These are phyloP conservation scores for Recurvirostra avosetta DNA, from an alignment of 2,113 vertebrate species.

Conservation along the genomic window DNA sequence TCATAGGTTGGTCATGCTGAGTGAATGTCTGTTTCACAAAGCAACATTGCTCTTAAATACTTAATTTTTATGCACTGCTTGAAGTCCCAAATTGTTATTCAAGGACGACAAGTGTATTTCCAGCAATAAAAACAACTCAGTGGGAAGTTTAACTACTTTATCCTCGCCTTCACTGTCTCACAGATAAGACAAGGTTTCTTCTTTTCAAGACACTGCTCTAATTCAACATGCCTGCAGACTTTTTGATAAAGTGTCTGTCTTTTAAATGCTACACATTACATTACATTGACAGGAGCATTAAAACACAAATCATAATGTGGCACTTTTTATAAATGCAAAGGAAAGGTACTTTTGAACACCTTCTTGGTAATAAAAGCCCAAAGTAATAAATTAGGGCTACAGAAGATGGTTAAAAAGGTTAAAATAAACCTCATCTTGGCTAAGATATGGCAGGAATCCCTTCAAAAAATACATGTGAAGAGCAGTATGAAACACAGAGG, in stretches of 20 bases:
- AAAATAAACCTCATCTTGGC: not conserved
- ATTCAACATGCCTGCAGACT: not conserved
- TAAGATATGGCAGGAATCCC: not conserved
- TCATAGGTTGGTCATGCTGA: not conserved
- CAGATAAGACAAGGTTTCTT: not conserved
- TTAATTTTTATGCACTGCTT: conserved; percentile 6
- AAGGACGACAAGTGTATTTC: conserved; percentile 1
- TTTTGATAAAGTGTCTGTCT: not conserved
- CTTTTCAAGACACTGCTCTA: not conserved
- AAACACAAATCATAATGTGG: not conserved
- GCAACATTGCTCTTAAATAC: not conserved
- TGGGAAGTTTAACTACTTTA: conserved; percentile 1
- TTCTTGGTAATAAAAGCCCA: not conserved
- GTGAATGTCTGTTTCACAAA: not conserved
- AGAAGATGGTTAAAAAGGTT: not conserved
- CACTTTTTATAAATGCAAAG: not conserved
- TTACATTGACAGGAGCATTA: not conserved
- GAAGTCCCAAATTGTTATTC: not conserved
- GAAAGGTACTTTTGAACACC: not conserved
- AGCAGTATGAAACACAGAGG: not conserved
- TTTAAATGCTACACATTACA: not conserved
- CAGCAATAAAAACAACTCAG: not conserved
- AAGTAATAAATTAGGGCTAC: not conserved
- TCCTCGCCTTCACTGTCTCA: not conserved
- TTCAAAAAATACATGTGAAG: not conserved